These are phyloP conservation scores for Sorex araneus DNA, from an alignment of 2,113 vertebrate species.

Conservation along the genomic window DNA sequence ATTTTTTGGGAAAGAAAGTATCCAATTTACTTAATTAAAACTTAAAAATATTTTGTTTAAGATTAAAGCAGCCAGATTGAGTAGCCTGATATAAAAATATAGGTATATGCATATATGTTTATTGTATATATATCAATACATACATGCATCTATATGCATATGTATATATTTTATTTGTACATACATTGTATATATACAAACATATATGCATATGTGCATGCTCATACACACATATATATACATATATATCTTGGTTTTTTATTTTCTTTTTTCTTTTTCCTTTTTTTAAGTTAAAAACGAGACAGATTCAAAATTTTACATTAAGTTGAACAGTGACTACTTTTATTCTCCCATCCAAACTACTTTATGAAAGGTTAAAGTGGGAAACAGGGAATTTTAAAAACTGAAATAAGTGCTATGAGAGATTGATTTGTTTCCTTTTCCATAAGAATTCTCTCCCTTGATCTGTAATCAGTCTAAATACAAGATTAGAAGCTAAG, in stretches of 20 bases:
- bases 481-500: neutral
- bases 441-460: neutral
- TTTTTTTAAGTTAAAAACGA: neutral
- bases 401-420: constrained; percentile 47
- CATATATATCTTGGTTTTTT: neutral
- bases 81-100: neutral
- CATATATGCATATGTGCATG: too few relatives aligned
- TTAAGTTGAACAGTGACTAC: neutral
- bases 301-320: neutral
- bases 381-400: constrained; percentile 58
- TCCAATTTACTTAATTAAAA: too few relatives aligned
- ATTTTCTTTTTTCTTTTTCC: neutral
- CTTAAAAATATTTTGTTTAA: neutral
- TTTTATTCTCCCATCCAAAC: constrained; percentile 11
- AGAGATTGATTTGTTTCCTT: constrained; percentile 48
- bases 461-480: constrained; percentile 47
- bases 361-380: constrained; percentile 64
- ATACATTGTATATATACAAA: too few relatives aligned
- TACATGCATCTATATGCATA: too few relatives aligned
- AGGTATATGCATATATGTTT: neutral
- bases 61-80: neutral
- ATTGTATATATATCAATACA: too few relatives aligned
- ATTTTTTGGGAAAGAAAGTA: neutral
- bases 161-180: too few relatives aligned
- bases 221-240: too few relatives aligned